These are phyloP conservation scores for Trichomalopsis sarcophagae DNA, from an alignment of 1,140 invertebrate species.

Conservation along the genomic window DNA sequence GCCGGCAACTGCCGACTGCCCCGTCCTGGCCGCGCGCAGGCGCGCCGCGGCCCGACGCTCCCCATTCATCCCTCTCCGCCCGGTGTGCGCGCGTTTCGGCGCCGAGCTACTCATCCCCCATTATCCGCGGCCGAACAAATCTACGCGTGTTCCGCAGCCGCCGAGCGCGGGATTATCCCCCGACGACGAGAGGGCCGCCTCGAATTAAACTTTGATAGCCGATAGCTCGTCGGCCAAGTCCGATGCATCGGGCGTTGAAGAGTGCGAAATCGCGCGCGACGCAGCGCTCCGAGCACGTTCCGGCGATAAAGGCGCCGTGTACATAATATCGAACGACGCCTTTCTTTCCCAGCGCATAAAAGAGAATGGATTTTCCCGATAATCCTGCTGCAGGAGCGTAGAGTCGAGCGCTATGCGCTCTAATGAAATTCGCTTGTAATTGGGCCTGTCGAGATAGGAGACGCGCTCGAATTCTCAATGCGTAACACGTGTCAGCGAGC, in stretches of 20 bases:
- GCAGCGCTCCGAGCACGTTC: neutral
- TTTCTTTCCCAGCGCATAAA: constrained; percentile 32
- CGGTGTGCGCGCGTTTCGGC: no score
- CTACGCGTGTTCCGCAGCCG: neutral
- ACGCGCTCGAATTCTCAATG: constrained; percentile 32
- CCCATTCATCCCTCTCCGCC: neutral
- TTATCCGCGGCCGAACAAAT: no score
- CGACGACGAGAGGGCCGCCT: neutral
- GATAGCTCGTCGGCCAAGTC: constrained; percentile 6
- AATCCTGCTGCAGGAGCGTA: neutral
- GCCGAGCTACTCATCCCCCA: no score
- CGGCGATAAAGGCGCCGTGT: neutral
- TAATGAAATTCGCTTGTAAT: constrained; percentile 7
- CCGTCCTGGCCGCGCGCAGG: constrained; percentile 35
- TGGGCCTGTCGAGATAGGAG: neutral
- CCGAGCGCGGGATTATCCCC: neutral
- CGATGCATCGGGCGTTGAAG: no score
- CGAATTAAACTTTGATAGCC: constrained; percentile 17
- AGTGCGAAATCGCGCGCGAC: no score
- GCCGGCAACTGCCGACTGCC: constrained; percentile 57
- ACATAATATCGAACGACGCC: constrained; percentile 26
- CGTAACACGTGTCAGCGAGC: constrained; percentile 38
- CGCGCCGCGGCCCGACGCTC: constrained; percentile 41
- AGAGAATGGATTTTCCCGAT: constrained; percentile 40
- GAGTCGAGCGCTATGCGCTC: no score